Percentiles rank a stretch among this genome's conserved stretches.
Evolutionary conservation across 2,888 invertebrate genomes (phyloP).

Genomic region (Stenichneumon culpator): DNA sequence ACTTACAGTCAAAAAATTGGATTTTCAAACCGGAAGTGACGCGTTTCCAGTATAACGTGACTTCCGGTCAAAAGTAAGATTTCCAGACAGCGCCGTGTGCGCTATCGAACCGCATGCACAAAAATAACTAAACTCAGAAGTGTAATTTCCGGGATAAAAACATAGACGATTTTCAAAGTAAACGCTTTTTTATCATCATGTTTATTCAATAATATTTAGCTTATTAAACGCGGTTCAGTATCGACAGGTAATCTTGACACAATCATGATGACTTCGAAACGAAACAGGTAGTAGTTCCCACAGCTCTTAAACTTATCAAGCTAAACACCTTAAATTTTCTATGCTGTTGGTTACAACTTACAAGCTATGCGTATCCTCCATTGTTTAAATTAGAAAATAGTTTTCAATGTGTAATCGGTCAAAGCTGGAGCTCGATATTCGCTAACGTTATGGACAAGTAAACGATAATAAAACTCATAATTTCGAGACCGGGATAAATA

Average conservation of each 20-base stretch:
- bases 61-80: not conserved
- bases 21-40: too few species aligned
- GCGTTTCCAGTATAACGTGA: too few species aligned
- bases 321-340: slow-evolving; percentile 42
- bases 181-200: slow-evolving; percentile 8
- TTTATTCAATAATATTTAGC: slow-evolving; percentile 57
- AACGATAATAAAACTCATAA: not conserved
- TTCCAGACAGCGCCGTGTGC: not conserved
- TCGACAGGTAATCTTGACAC: slow-evolving; percentile 37
- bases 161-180: not conserved
- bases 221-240: slow-evolving; percentile 52
- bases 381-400: not conserved
- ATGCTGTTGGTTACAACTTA: slow-evolving; percentile 47
- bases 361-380: slow-evolving; percentile 16
- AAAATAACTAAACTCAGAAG: not conserved
- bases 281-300: slow-evolving; percentile 31
- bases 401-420: not conserved
- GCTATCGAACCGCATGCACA: not conserved
- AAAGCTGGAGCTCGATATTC: not conserved
- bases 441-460: not conserved
- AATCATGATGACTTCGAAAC: slow-evolving; percentile 29
- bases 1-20: too few species aligned
- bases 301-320: slow-evolving; percentile 31
- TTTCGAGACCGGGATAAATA: slow-evolving; percentile 36
- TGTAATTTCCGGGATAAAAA: not conserved